These are phyloP conservation scores for Mormyrus hasselquistii DNA, from an alignment of 2,797 vertebrate genomes.

Conservation along the genomic window DNA sequence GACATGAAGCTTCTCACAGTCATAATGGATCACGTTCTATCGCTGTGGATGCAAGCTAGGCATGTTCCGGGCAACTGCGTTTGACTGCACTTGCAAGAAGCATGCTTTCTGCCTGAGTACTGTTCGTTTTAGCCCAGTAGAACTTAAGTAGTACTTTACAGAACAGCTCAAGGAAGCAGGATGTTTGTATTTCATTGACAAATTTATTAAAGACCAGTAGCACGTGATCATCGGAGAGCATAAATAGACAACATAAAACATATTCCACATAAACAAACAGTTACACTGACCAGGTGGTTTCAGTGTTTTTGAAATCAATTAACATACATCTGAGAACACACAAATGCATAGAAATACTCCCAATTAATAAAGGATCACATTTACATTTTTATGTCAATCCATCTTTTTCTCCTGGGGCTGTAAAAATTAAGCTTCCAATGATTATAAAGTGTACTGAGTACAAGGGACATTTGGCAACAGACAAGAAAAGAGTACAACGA, in stretches of 20 bases:
- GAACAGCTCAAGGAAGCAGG: background rate
- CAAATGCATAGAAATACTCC: conserved; percentile 63
- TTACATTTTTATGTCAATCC: conserved; percentile 54
- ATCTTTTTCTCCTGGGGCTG: conserved; percentile 34
- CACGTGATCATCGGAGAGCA: conserved; percentile 76
- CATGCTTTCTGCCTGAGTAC: background rate
- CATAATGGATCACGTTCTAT: background rate
- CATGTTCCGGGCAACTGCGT: background rate
- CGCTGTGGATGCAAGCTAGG: background rate
- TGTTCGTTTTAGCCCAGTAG: background rate
- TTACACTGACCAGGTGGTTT: conserved; percentile 49
- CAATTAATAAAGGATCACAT: conserved; percentile 42
- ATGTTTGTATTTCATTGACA: conserved; percentile 67
- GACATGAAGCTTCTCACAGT: background rate
- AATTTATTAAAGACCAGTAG: conserved; percentile 86
- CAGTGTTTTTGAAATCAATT: conserved; percentile 54
- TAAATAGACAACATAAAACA: conserved; percentile 90
- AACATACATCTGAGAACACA: conserved; percentile 63
- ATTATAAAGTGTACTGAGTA: conserved; percentile 59
- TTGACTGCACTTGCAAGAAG: background rate
- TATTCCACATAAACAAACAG: conserved; percentile 71
- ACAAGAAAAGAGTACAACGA: conserved; percentile 42
- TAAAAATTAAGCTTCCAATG: conserved; percentile 73
- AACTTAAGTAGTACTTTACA: background rate
- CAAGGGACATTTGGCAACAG: conserved; percentile 69